A percentile compares a stretch with the other conserved stretches of the same genome.
Conservation (phyloP, 2,888 invertebrate genomes). For the Adelphocoris suturalis region DNA sequence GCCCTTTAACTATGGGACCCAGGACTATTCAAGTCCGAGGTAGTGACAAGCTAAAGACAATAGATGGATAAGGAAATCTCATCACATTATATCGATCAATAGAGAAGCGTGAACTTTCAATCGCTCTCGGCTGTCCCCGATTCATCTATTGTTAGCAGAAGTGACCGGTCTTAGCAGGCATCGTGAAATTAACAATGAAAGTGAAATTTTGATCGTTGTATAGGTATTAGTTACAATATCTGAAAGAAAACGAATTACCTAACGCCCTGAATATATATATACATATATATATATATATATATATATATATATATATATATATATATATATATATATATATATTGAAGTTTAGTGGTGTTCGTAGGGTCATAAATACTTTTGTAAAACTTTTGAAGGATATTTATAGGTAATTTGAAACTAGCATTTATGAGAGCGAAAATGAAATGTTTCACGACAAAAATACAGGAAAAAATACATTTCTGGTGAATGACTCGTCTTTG, state of each 20-base stretch:
- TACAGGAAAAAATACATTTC: too few relatives aligned
- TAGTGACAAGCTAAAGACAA: constrained; percentile 10
- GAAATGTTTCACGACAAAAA: too few relatives aligned
- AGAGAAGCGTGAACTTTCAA: constrained; percentile 17
- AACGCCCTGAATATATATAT: not conserved
- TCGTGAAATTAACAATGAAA: not conserved
- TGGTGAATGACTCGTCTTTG: too few relatives aligned
- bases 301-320: not conserved
- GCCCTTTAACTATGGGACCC: not conserved
- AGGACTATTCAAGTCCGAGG: not conserved
- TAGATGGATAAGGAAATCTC: not conserved
- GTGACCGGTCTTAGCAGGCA: not conserved
- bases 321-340: too few relatives aligned
- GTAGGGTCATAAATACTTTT: too few relatives aligned
- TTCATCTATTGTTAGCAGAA: not conserved
- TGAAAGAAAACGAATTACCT: too few relatives aligned
- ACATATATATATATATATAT: not conserved
- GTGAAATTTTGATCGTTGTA: not conserved
- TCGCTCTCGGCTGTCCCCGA: not conserved
- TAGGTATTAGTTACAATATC: too few relatives aligned
- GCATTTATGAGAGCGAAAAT: too few relatives aligned
- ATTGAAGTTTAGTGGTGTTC: too few relatives aligned
- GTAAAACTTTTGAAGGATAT: too few relatives aligned
- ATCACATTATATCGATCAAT: not conserved
- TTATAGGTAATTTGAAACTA: too few relatives aligned